These are phyloP conservation scores for Heterodera carotae DNA, from an alignment of 1,140 invertebrate species.

Conservation along the genomic window DNA sequence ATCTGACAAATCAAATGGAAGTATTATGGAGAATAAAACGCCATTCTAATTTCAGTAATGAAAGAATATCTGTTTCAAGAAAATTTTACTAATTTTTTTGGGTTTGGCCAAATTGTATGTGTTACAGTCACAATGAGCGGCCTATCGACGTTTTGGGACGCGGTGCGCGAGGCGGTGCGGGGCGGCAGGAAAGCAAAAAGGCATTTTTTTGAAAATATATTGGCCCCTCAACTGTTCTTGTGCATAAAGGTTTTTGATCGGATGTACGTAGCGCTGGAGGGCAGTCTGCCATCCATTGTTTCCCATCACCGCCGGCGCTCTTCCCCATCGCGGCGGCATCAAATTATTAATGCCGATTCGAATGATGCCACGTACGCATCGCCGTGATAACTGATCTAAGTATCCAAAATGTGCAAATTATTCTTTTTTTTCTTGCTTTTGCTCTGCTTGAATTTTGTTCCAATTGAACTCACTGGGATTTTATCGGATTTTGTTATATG, in stretches of 20 bases:
- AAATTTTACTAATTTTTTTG: no score
- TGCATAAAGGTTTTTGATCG: conserved; percentile 13
- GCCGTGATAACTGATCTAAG: no score
- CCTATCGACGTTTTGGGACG: conserved; percentile 21
- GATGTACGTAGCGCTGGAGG: conserved; percentile 9
- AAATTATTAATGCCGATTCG: background rate
- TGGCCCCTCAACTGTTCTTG: no score
- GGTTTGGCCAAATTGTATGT: background rate
- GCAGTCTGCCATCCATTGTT: background rate
- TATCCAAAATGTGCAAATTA: no score
- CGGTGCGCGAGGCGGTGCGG: background rate
- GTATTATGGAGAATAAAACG: no score
- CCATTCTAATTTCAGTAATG: no score
- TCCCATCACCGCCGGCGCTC: background rate
- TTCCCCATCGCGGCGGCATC: background rate
- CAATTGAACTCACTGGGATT: no score
- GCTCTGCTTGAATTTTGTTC: no score
- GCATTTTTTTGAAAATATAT: background rate
- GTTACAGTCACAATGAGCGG: background rate
- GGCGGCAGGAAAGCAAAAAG: conserved; percentile 13
- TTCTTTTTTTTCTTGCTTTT: no score
- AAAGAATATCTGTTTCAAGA: no score
- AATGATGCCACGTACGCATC: background rate
- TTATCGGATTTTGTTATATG: no score
- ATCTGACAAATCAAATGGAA: no score